phyloP scores from a whole-genome alignment of 1,140 invertebrate species.

The Oppia nitens region DNA sequence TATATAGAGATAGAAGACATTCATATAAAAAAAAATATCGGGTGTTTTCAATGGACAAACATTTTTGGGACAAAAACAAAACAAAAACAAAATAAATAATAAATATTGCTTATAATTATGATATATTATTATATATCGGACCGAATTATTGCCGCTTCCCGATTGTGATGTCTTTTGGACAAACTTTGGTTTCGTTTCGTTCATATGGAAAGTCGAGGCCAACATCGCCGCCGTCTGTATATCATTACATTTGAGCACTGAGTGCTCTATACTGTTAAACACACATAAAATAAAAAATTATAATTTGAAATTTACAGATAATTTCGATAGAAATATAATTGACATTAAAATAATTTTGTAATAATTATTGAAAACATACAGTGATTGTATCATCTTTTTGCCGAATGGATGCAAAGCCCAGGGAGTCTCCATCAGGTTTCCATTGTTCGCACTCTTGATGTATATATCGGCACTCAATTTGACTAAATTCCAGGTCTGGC shows the following conservation, averaged over 20 bases:
- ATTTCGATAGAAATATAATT: too few relatives aligned
- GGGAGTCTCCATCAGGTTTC: constrained; percentile 29
- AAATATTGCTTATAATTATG: too few relatives aligned
- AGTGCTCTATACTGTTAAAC: constrained; percentile 33
- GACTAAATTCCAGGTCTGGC: constrained; percentile 36
- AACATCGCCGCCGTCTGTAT: constrained; percentile 85
- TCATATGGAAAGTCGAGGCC: constrained; percentile 47
- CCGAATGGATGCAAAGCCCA: constrained; percentile 71
- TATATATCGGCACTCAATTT: constrained; percentile 10
- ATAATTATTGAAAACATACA: constrained; percentile 42
- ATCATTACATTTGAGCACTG: constrained; percentile 43
- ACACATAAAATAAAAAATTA: constrained; percentile 8
- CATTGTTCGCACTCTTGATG: neutral
- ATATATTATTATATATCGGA: too few relatives aligned
- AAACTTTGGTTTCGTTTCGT: constrained; percentile 2
- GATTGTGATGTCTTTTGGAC: neutral
- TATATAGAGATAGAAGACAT: too few relatives aligned
- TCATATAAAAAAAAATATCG: too few relatives aligned
- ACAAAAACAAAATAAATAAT: too few relatives aligned
- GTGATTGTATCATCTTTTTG: constrained; percentile 56
- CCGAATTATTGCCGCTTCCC: neutral
- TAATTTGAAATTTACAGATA: neutral
- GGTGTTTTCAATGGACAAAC: too few relatives aligned
- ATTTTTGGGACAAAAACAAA: too few relatives aligned
- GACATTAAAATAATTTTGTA: constrained; percentile 14